Evolutionary conservation across 2,113 vertebrate genomes (phyloP), one percentile per base, ranked within the genome.

Genomic region (Colinus virginianus): DNA sequence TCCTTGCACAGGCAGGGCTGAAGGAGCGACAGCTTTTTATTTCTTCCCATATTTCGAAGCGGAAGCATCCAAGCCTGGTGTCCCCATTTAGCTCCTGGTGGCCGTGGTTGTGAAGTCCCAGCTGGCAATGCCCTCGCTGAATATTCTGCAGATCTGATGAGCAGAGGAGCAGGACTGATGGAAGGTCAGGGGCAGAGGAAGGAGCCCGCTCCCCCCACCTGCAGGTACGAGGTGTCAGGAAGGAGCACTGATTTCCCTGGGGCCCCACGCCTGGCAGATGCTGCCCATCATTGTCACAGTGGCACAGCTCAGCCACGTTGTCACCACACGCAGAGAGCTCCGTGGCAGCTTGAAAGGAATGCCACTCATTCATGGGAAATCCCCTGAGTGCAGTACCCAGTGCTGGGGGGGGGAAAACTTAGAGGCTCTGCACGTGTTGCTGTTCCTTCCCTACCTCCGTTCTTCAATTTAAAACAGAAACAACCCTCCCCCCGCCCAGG

Each of bases 171-270:
- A 62, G 51, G 26, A 30, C 51, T 53, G 51, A 53, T 30, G 51
- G 9, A 26, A 53, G 15, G 14, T 9, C 42, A 56, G 80, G 38
- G 84, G 22, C 56, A 92, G 75, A 78, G 84, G 48, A 42, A 5
- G 78, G 32, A 38, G 10, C 40, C 49, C 87, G 46, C 32, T 49
- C 13, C 40, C 82, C 42, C 4, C 10, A 19, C 66, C 58, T 46
- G 83, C 88, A 67, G 58, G 74, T 42, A 63, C 2, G 76, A 79
- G 89, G 61, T 84, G 84, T 62, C 72, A 51, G 89, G 58, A 66
- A 87, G 78, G 45, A 87, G 90, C 82, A 14, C 38, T 43, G 76
- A 32, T 90, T 84, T 78, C 85, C 91, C 84, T 17, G 51, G 36
- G 56, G 42, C n/a, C 43, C 32, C 0, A 1, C 0, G 8, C 36